Evolutionary conservation across 2,797 vertebrate species (phyloP).

Genomic region (Phoebastria nigripes): DNA sequence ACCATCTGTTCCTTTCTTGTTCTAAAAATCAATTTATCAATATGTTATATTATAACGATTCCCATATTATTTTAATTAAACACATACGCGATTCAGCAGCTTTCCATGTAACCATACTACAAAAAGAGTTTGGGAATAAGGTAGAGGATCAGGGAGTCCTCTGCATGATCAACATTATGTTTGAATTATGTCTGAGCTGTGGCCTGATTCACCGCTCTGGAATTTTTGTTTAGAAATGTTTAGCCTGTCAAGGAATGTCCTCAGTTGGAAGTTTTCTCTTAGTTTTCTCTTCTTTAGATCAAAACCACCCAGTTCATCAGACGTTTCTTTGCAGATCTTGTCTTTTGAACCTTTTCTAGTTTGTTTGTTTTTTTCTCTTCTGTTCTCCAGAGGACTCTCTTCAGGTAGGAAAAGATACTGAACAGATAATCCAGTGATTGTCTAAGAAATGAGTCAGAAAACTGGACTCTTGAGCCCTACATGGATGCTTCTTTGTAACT

Average conservation of each 20-base stretch:
- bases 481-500: neutral
- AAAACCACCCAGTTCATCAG: neutral
- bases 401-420: neutral
- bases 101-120: too few relatives aligned
- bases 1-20: too few relatives aligned
- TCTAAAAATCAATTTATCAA: too few relatives aligned
- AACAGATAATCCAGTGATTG: neutral
- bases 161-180: neutral
- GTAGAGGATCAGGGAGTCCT: neutral
- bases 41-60: too few relatives aligned
- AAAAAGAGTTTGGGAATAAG: neutral
- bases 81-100: too few relatives aligned
- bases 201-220: rapidly evolving
- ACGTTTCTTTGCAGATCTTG: neutral
- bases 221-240: neutral
- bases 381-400: rapidly evolving
- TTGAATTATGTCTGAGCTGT: neutral
- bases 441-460: neutral
- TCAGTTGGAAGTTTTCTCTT: neutral
- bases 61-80: too few relatives aligned
- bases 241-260: neutral
- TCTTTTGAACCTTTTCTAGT: neutral
- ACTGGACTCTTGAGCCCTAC: neutral
- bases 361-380: neutral
- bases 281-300: neutral